Evolutionary conservation across 2,888 invertebrate genomes (phyloP), one percentile per base, ranked within the genome.

Genomic region (Drosophila colorata): DNA sequence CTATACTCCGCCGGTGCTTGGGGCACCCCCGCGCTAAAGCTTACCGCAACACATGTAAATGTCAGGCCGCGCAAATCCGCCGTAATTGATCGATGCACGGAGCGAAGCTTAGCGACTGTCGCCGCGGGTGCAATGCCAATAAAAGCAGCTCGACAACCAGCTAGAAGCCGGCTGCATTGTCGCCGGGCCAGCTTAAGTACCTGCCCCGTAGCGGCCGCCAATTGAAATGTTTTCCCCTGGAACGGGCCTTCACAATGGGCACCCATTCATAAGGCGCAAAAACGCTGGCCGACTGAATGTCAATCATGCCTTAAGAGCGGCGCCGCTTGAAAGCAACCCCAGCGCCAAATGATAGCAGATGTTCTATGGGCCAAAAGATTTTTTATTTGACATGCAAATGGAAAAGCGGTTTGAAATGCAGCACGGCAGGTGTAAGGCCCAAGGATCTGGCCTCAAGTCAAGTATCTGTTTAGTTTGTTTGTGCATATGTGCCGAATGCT

Each of bases 271-370:
- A 77, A 76, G 67, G 69, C 48, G 13, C 49, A 59, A 38, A 38
- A 69, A 23, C 44, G 16, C 63, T 68, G 73, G 72, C 76, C 74
- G 65, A 72, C 71, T 74, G 74, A 84, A 80, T 90, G 90, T 89
- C 90, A 90, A 90, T 90, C 89, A 88, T 53, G 70, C 58, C 73
- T 67, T 78, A 60, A 46, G 38, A 60, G 40, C 47, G 38, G 61
- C 18, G 46, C 35, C 61, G 46, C 41, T 48, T n/a, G 31, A 57
- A 63, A 74, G 63, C 74, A 69, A 78, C 87, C 87, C 82, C 56
- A 73, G 52, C 51, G 55, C 55, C 58, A 67, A 88, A 90, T 90
- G 72, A 80, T 80, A 80, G 67, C 90, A 90, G 90, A 90, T 90
- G 90, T 80, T 84, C 78, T 78, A 91, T 79, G 79, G 78, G 59